Evolutionary conservation across 2,113 vertebrate genomes (phyloP), one percentile per base, ranked within the genome.

Genomic region (Australoheros scitulus): DNA sequence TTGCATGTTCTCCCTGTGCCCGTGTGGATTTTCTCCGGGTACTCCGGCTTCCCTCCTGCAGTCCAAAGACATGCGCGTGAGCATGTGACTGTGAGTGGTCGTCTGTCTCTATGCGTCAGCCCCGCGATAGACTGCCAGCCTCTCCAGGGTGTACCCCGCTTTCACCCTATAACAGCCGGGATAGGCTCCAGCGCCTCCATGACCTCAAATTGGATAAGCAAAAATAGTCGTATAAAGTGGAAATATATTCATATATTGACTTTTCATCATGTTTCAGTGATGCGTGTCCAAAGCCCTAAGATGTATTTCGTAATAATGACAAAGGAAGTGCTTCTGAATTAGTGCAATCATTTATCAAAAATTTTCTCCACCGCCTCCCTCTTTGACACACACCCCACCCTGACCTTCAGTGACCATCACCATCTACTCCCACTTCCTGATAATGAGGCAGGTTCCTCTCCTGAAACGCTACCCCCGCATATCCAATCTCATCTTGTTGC

Each of bases 361-460:
- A 17, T 63, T 80, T 60, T 65, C 60, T 92, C 91, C 91, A 29
- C 77, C 93, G 95, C 95, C 95, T 93, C 61, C 93, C 38, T 55
- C 60, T 29, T 50, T 26, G 26, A 26, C 26, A 26, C 52, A 90
- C 87, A 94, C 93, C 87, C 91, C 78, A 85, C 36, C 55, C 80
- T 90, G 94, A 95, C 82, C 95, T 94, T 94, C 34, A 47, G 52
- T n/a, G 68, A 32, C 24, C 47, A 14, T 43, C 22, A 20, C 79
- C 94, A 94, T 61, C 50, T 22, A 85, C 96, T 96, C 92, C 94
- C 89, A 95, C 94, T 96, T 97, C 96, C 97, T 97, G 96, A 94
- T 88, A 92, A 92, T 97, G 96, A 97, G 95, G 90, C 92, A 83
- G 94, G 94, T 96, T 96, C 95, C 95, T 96, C 96, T 91, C 32